phyloP scores from a whole-genome alignment of 2,797 vertebrate species.

The Phoebastria nigripes region DNA sequence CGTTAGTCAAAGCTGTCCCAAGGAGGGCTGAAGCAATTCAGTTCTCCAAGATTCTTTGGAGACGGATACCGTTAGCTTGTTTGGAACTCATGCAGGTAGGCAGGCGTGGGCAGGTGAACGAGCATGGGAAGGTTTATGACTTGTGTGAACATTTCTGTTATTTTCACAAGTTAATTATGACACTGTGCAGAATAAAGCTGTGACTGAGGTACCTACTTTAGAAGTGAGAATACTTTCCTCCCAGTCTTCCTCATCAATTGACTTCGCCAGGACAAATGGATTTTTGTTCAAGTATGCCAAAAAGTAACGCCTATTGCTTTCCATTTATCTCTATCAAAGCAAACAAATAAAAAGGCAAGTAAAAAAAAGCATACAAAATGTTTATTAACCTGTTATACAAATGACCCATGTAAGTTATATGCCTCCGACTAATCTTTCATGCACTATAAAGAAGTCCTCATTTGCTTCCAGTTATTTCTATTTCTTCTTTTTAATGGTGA shows the following conservation, averaged over 20 bases:
- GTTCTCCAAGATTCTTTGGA: neutral
- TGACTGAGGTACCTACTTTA: neutral
- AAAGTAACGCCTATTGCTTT: neutral
- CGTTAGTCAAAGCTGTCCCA: neutral
- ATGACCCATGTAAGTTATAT: neutral
- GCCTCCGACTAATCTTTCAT: neutral
- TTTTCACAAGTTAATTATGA: neutral
- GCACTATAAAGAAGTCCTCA: neutral
- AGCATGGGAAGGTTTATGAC: neutral
- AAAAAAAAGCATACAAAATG: neutral
- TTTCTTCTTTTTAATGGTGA: neutral
- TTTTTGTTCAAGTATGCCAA: neutral
- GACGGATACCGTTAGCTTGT: neutral
- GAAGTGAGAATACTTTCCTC: neutral
- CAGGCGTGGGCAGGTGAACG: neutral
- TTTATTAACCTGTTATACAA: neutral
- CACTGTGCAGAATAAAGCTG: neutral
- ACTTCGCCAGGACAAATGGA: neutral
- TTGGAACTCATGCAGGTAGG: neutral
- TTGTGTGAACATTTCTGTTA: neutral
- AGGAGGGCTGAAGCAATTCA: neutral
- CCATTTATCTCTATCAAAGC: neutral
- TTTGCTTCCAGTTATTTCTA: neutral
- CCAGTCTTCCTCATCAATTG: neutral
- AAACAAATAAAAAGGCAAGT: neutral